phyloP scores from a whole-genome alignment of 2,797 vertebrate species.

The Tinamus major region DNA sequence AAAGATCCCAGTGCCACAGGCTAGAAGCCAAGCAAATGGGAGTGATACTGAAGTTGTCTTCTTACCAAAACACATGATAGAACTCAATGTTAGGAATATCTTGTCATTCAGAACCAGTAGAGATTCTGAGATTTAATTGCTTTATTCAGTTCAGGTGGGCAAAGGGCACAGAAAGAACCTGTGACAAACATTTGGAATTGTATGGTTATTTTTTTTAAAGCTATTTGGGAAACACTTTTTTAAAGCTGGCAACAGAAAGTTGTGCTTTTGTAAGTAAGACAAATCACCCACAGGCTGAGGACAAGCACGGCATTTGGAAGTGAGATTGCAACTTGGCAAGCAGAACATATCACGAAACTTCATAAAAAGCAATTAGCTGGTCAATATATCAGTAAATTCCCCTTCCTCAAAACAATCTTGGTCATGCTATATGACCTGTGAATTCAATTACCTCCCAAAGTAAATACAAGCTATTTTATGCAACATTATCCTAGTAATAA shows the following conservation, averaged over 20 bases:
- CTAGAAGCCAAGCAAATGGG: rapidly evolving
- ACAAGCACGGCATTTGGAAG: background rate
- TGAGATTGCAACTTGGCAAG: background rate
- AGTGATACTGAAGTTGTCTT: background rate
- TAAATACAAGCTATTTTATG: background rate
- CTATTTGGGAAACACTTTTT: background rate
- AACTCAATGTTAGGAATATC: background rate
- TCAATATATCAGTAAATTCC: background rate
- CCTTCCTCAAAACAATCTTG: background rate
- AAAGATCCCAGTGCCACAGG: rapidly evolving
- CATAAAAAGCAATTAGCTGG: background rate
- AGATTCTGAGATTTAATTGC: background rate
- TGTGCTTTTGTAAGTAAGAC: background rate
- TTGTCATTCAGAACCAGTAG: background rate
- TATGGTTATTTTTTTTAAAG: background rate
- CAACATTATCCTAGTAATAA: background rate
- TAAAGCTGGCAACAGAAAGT: background rate
- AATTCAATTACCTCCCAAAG: background rate
- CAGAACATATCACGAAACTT: background rate
- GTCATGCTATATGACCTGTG: background rate
- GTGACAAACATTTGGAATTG: background rate
- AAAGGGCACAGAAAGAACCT: background rate
- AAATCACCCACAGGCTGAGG: background rate
- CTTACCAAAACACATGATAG: background rate
- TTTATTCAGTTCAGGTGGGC: background rate